These are phyloP conservation scores for Eulemur mongoz DNA, from an alignment of 2,797 vertebrate genomes.

Conservation along the genomic window DNA sequence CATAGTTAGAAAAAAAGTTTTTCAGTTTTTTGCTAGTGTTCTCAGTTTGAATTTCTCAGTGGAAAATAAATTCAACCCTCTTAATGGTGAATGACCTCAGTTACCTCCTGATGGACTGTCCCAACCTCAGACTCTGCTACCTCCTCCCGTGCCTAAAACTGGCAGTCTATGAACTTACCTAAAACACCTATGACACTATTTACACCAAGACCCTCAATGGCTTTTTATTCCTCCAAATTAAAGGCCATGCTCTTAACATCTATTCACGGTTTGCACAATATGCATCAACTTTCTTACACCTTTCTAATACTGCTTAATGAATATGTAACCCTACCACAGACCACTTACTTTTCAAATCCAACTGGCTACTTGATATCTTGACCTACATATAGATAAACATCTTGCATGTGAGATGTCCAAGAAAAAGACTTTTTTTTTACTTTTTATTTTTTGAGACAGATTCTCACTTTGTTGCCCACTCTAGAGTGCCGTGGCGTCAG, in stretches of 20 bases:
- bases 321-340: not conserved
- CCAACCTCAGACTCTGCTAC: not conserved
- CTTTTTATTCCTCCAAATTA: not conserved
- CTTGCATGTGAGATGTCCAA: not conserved
- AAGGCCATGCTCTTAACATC: not conserved
- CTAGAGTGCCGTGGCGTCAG: too few species aligned
- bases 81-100: not conserved
- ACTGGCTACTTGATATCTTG: not conserved
- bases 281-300: not conserved
- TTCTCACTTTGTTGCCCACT: too few species aligned
- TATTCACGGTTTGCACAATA: not conserved
- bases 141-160: not conserved
- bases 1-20: slow-evolving; percentile 22
- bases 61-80: slow-evolving; percentile 4
- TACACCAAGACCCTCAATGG: not conserved
- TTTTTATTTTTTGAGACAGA: too few species aligned
- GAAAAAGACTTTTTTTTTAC: not conserved
- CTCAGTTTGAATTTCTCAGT: slow-evolving; percentile 9
- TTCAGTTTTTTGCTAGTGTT: not conserved
- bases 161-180: not conserved
- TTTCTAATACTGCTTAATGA: not conserved
- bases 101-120: not conserved
- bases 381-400: not conserved
- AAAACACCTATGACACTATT: not conserved
- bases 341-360: not conserved